Percentiles rank a stretch among this genome's conserved stretches.
phyloP scores from a whole-genome alignment of 2,888 invertebrate genomes.

The Drosophila rellima region DNA sequence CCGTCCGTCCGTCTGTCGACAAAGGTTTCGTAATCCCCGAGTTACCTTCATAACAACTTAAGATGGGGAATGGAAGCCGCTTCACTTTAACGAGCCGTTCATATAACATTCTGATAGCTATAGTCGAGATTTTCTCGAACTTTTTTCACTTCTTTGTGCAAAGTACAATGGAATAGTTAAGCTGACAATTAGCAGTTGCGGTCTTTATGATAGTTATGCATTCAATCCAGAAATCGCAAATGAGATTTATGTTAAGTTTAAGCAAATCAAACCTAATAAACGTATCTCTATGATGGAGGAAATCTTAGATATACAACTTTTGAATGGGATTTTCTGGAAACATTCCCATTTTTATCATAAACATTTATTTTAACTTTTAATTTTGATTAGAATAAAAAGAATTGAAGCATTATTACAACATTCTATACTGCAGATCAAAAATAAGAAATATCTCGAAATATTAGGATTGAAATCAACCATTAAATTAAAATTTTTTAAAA shows the following conservation, averaged over 20 bases:
- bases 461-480: too few relatives aligned
- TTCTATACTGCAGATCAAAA: too few relatives aligned
- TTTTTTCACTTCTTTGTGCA: conserved; percentile 10
- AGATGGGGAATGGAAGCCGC: conserved; percentile 20
- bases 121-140: neutral
- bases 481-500: too few relatives aligned
- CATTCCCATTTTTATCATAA: too few relatives aligned
- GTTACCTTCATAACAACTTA: conserved; percentile 20
- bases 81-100: conserved; percentile 4
- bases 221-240: neutral
- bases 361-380: too few relatives aligned
- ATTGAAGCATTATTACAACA: too few relatives aligned
- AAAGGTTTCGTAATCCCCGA: conserved; percentile 34
- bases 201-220: neutral
- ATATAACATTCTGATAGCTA: conserved; percentile 7
- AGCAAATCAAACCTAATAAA: neutral
- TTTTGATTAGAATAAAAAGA: too few relatives aligned
- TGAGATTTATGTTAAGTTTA: neutral
- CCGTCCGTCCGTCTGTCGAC: conserved; percentile 14
- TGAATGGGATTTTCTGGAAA: neutral
- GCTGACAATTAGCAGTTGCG: conserved; percentile 31
- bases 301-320: neutral
- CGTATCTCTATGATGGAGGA: too few relatives aligned
- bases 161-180: conserved; percentile 22
- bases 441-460: too few relatives aligned